Base-by-base conservation (phyloP, 2,113 vertebrate species). In the Mustelus asterias region DNA sequence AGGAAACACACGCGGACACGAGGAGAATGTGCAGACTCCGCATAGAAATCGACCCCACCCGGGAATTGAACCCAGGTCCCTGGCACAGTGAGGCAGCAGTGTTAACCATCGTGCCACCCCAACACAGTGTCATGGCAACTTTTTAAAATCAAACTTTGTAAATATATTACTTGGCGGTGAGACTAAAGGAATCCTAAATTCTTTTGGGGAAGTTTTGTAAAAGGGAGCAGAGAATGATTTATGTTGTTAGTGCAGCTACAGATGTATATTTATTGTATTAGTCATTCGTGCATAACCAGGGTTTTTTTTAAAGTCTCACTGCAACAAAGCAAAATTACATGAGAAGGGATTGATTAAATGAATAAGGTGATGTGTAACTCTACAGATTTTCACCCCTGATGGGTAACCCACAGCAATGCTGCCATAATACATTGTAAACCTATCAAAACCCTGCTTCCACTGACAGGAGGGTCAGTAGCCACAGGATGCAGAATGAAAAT, bases 151-250 rank as follows among this genome's bases (percentile, higher is more conserved):
- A 63, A 14, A 33, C 54, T 37, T 90, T 90, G 88, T 1, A 90
- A 90, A 90, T 90, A 63, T 60, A 80, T 80, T 80, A 37, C 76
- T 60, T 90, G 54, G 63, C n/a, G 16, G 48, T 20, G 58, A 65
- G 37, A 58, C 58, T 41, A 37, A 92, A 63, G 60, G 58, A 89
- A 92, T 63, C 86, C 58, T n/a, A 18, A 33, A n/a, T 92, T 92
- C 29, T 65, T 60, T n/a, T 65, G 89, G 89, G 29, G 29, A 92
- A n/a, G 89, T n/a, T 29, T 63, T 65, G 33, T 37, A 92, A n/a
- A 92, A 92, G 58, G 89, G 58, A 92, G n/a, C 29, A 63, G 33
- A 63, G 89, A 37, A 92, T 92, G 89, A 92, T 65, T 65, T 63
- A 92, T 92, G 89, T 22, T 33, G 18, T 37, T 37, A 63, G 14